Evolutionary conservation across 2,888 invertebrate genomes (phyloP).

Genomic region (Drosophila longiperda): DNA sequence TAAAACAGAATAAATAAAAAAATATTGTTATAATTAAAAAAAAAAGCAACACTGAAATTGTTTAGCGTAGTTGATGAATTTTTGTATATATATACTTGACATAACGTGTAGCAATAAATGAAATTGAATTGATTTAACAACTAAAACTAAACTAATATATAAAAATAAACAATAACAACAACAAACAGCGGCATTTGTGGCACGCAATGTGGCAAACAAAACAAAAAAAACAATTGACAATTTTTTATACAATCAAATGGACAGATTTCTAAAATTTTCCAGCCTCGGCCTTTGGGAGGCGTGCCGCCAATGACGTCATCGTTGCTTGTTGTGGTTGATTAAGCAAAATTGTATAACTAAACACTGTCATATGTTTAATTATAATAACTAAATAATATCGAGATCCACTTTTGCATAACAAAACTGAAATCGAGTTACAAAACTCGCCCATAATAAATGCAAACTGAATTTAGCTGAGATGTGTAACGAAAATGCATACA

Average conservation of each 20-base stretch:
- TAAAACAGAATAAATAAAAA: conserved; percentile 49
- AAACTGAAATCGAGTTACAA: conserved; percentile 31
- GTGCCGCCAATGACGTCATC: conserved; percentile 48
- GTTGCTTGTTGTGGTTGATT: conserved; percentile 27
- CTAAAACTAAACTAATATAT: conserved; percentile 21
- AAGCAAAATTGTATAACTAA: conserved; percentile 38
- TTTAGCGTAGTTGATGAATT: conserved; percentile 82
- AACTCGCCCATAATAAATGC: conserved; percentile 37
- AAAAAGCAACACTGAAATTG: conserved; percentile 72
- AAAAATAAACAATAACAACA: conserved; percentile 32
- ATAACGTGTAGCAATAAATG: conserved; percentile 74
- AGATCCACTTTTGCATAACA: conserved; percentile 20
- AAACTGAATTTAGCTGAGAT: conserved; percentile 75
- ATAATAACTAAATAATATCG: conserved; percentile 46
- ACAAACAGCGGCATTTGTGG: conserved; percentile 31
- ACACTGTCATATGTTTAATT: conserved; percentile 68
- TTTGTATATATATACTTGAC: conserved; percentile 78
- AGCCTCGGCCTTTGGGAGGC: conserved; percentile 55
- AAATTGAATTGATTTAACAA: conserved; percentile 63
- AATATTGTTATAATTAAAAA: conserved; percentile 72
- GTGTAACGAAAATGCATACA: conserved; percentile 70
- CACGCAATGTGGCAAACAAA: conserved; percentile 30
- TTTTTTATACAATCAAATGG: conserved; percentile 74
- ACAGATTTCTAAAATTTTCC: conserved; percentile 76
- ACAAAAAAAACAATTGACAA: conserved; percentile 45